Evolutionary conservation across 2,113 vertebrate species (phyloP), one percentile per base, ranked within the genome.

Genomic region (Synodontis membranacea): DNA sequence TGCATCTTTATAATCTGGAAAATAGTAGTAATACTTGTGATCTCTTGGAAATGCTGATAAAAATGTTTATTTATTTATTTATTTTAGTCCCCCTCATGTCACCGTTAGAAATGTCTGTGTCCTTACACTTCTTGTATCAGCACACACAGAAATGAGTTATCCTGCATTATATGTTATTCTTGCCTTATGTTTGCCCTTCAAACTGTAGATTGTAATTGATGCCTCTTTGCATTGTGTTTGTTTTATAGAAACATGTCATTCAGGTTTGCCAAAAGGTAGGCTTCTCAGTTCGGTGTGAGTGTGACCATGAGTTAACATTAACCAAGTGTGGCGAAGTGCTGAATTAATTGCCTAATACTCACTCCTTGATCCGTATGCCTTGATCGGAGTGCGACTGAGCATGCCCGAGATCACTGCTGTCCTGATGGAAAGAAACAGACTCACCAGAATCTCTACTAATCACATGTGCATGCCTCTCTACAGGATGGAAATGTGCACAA

Each of bases 251-350:
- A 99, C 96, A 99, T 99, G 97, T 99, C 98, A 96, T 99, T 99
- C 98, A 99, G 98, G 96, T 99, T 99, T 99, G 95, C 98, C 96
- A 99, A 98, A 99, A 99, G 98, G 98, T 99, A 99, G 97, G 98
- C 98, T 93, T 95, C 95, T 87, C 93, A 96, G 89, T 92, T 56
- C 39, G 68, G 82, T 95, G 94, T 92, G 76, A 78, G 83, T 82
- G 12, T 83, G 78, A 70, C 80, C 80, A 39, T 37, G 31, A 84
- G 19, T 84, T 84, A 46, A 83, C 60, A 42, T 89, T 88, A 95
- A 94, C 95, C 14, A 94, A 91, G 94, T 88, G 92, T 95, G 94
- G 92, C 89, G 89, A 92, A 90, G 92, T 94, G 95, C 95, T 95
- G 95, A 95, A 95, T 94, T 95, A 96, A 91, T 94, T 95, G 93